Conservation (phyloP, 2,888 invertebrate genomes). For the Xestia ashworthii region DNA sequence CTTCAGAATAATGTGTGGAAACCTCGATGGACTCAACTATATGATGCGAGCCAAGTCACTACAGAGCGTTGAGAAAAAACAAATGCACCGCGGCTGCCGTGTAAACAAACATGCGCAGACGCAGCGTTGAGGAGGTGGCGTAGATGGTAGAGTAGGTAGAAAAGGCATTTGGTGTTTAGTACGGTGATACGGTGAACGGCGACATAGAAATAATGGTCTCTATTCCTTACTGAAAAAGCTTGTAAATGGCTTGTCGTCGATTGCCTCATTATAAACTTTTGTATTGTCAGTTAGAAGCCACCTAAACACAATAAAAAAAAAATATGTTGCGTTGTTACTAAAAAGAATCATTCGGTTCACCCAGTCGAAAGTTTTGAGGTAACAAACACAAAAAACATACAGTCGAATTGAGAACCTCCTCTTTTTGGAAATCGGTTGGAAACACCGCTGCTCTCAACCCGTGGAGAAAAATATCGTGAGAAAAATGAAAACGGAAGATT, state of each 20-base stretch:
- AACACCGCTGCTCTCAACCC: not conserved
- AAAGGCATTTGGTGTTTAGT: not conserved
- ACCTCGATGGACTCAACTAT: conserved; percentile 69
- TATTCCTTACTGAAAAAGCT: no score
- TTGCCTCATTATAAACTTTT: no score
- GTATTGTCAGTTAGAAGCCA: no score
- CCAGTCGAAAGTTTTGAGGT: no score
- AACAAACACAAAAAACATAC: no score
- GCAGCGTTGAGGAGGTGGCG: conserved; percentile 45
- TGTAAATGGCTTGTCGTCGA: no score
- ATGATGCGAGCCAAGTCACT: conserved; percentile 74
- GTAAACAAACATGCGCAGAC: conserved; percentile 80
- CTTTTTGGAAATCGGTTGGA: no score
- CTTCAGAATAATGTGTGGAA: conserved; percentile 51
- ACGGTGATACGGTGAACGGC: no score
- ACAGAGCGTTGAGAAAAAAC: conserved; percentile 80
- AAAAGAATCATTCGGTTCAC: not conserved
- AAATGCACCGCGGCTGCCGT: conserved; percentile 80
- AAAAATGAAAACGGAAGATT: not conserved
- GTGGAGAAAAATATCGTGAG: not conserved
- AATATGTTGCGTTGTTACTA: not conserved
- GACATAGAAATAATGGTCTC: not conserved
- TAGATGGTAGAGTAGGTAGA: conserved; percentile 67
- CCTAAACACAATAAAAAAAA: no score
- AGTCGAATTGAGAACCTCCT: no score